Percentiles rank a stretch among this genome's conserved stretches.
phyloP scores from a whole-genome alignment of 2,888 invertebrate species.

The Acanthopleura granulata region DNA sequence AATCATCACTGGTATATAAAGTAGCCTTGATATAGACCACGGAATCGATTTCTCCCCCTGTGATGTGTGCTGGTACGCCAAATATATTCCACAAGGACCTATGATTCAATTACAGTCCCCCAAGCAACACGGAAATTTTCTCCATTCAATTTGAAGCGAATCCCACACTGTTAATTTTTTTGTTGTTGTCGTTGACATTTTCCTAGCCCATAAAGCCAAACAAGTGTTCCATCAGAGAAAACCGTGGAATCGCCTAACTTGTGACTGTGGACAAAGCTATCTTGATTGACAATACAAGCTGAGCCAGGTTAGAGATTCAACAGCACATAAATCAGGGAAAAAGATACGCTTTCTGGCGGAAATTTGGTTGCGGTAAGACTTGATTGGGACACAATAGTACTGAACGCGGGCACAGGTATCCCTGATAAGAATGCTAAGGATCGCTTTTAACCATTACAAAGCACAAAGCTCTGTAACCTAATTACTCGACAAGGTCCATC shows the following conservation, averaged over 20 bases:
- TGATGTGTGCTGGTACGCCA: not conserved
- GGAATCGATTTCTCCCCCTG: not conserved
- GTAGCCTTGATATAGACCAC: not conserved
- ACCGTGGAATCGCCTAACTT: not conserved
- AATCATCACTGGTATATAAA: not conserved
- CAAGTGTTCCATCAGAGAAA: constrained; percentile 8
- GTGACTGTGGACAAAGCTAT: too few relatives aligned
- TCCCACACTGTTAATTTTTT: too few relatives aligned
- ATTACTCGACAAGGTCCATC: too few relatives aligned
- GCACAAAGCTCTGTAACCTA: too few relatives aligned
- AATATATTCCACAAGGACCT: not conserved
- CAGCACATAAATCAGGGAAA: not conserved
- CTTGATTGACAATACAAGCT: too few relatives aligned
- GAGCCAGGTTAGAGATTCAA: too few relatives aligned
- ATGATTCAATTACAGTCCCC: constrained; percentile 7
- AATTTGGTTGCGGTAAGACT: not conserved
- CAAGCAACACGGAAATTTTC: not conserved
- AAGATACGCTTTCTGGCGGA: not conserved
- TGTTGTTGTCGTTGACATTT: not conserved
- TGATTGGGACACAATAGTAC: too few relatives aligned
- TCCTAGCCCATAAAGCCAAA: not conserved
- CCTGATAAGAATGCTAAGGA: too few relatives aligned
- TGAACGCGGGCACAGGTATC: too few relatives aligned
- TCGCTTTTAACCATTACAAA: too few relatives aligned
- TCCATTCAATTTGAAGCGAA: too few relatives aligned